phyloP scores from a whole-genome alignment of 2,113 vertebrate genomes.

The Neopipo cinnamomea region DNA sequence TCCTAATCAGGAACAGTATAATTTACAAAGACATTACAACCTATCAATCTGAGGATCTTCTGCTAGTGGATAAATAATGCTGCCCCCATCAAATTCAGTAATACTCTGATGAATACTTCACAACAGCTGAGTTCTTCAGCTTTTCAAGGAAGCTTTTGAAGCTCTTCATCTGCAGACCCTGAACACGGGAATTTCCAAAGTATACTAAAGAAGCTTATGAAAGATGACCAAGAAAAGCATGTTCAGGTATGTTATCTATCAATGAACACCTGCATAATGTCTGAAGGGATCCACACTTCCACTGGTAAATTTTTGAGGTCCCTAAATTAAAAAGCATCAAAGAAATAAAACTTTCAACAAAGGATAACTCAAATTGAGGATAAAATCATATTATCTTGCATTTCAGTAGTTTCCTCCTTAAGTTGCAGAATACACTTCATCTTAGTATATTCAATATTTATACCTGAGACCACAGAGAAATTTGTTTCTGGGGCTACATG shows the following conservation, averaged over 20 bases:
- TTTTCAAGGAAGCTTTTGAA: neutral
- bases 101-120: neutral
- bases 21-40: neutral
- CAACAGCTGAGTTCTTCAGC: neutral
- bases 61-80: neutral
- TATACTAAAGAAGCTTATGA: neutral
- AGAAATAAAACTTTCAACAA: neutral
- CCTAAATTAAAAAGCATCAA: neutral
- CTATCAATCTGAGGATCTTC: neutral
- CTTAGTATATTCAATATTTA: neutral
- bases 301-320: neutral
- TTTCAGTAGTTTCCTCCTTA: neutral
- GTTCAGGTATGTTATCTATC: neutral
- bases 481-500: neutral
- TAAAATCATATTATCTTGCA: neutral
- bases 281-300: neutral
- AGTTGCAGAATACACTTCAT: neutral
- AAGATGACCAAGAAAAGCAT: neutral
- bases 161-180: neutral
- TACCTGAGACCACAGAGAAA: neutral
- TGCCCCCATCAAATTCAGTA: neutral
- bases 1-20: neutral
- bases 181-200: neutral
- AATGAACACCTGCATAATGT: neutral
- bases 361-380: neutral